Base-by-base conservation (phyloP, 2,888 invertebrate species). In the Pyrrhia umbra region DNA sequence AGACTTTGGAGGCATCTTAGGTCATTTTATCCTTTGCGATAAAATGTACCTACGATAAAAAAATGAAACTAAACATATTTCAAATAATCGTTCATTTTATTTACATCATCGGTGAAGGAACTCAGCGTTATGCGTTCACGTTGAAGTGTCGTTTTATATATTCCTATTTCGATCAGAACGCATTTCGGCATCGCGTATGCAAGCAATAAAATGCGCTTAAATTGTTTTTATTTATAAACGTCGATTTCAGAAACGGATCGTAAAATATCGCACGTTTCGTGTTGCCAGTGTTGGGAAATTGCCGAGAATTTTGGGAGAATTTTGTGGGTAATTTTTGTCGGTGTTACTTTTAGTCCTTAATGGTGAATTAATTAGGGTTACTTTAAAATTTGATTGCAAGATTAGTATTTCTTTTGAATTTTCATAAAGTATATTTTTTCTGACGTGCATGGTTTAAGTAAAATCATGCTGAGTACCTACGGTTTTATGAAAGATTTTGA, bases 141-240 rank as follows among this genome's bases (percentile, higher is more conserved):
- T 49, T 80, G 73, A 68, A 78, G 77, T 84, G 84, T 84, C 83
- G 79, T 80, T 81, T 67, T 77, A 78, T 75, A 75, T 82, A 82
- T 68, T 79, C 70, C 83, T 85, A 86, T 88, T 86, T 85, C 72
- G 74, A 85, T 80, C 69, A 58, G 61, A 79, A 78, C 76, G 78
- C 80, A 80, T 83, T 83, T 81, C 78, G 40, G 79, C 79, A 81
- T 79, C 73, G 75, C 81, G 84, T 83, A 83, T 75, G 82, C 79
- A 73, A 75, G 84, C 85, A 75, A 88, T 91, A 90, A 92, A 91
- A 85, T 87, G 83, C 84, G 79, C 82, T 84, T 84, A 87, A 88
- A 89, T 84, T 80, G 90, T 89, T 89, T 91, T 92, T 93, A 93
- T 93, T 92, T 93, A 91, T 90, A 90, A 85, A 85, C 87, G 70